Evolutionary conservation across 2,888 invertebrate genomes (phyloP), one percentile per base, ranked within the genome.

Genomic region (Monochamus alternatus): DNA sequence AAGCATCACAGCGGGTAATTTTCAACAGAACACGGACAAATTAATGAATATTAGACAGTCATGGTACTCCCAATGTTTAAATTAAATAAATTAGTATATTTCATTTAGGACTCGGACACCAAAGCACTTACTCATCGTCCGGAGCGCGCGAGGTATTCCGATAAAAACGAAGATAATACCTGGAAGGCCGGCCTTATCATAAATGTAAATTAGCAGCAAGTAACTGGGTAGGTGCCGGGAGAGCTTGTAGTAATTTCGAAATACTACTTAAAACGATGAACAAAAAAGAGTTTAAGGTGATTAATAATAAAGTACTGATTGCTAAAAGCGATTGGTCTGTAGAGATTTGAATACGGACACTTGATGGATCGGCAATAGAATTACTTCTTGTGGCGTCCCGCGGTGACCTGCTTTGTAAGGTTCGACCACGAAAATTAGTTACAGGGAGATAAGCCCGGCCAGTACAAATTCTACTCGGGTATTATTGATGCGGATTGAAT

Each of bases 291-390:
- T 60, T 52, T 63, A 62, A 55, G 52, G 30, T 71, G 71, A 71
- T 71, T 83, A 84, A 84, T 84, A 82, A 84, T 81, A 73, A 81
- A 77, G 79, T 78, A 79, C 79, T 84, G 85, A 86, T 86, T 83
- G 84, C 85, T 82, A 83, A 85, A 85, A 84, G 81, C 85, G 86
- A 86, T 86, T 85, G 84, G 84, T 82, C 81, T 81, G 79, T 82
- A 77, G 77, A 80, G 85, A 85, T 86, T 84, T 84, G 82, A 86
- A 85, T 85, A 83, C 82, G 81, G 84, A 84, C 85, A 85, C 81
- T 84, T 86, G 86, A 87, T 86, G 86, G 85, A 87, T 87, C 84
- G 84, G 86, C 85, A 86, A 86, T 86, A 85, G 86, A 87, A 87
- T 87, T 86, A 86, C 85, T 85, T 87, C 83, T 85, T 85, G 78